These are phyloP conservation scores for Diphyllodes magnificus DNA, from an alignment of 2,113 vertebrate genomes.

Conservation along the genomic window DNA sequence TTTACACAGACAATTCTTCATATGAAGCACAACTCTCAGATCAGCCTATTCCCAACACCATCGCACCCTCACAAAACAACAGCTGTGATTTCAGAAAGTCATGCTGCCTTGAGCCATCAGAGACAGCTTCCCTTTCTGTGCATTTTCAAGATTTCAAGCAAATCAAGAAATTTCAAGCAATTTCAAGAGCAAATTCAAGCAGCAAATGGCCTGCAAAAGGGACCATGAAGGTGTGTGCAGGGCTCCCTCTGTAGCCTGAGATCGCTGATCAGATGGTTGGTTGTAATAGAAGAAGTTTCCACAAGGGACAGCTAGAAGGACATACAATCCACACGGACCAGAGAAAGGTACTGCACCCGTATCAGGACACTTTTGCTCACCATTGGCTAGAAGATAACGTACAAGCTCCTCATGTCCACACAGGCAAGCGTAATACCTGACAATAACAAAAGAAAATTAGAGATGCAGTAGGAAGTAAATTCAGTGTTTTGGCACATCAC, in stretches of 20 bases:
- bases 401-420: slow-evolving; percentile 96
- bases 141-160: not conserved
- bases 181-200: not conserved
- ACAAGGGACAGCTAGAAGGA: not conserved
- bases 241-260: not conserved
- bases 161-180: not conserved
- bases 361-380: slow-evolving; percentile 67
- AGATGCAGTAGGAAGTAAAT: not conserved
- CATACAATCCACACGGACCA: not conserved
- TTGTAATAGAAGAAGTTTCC: not conserved
- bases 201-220: not conserved
- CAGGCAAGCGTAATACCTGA: slow-evolving; percentile 93
- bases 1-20: not conserved
- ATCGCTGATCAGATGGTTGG: not conserved
- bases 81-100: not conserved
- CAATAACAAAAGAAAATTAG: not conserved
- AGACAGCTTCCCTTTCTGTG: not conserved
- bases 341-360: not conserved
- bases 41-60: not conserved
- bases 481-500: not conserved
- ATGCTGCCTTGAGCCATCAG: not conserved
- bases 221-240: not conserved
- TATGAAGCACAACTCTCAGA: not conserved
- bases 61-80: not conserved
- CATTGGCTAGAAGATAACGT: slow-evolving; percentile 89